Evolutionary conservation across 2,888 invertebrate species (phyloP), one percentile per base, ranked within the genome.

Genomic region (Aleiodes alternator): DNA sequence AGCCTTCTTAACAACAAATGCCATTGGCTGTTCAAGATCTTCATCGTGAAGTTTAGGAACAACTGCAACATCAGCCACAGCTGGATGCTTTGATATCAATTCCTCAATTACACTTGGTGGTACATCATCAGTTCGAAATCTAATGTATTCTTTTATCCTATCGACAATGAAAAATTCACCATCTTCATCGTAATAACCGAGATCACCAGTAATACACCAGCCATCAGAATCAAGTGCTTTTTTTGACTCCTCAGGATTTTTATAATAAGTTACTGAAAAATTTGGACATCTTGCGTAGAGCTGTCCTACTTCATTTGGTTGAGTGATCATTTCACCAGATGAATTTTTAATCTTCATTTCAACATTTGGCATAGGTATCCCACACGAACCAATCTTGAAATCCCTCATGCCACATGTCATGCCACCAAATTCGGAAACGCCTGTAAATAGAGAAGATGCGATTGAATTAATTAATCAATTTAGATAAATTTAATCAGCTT

Each of bases 131-230:
- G 84, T 86, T 70, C 82, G 79, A 23, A 84, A 87, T 76, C 87
- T 89, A 4, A 90, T 82, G 8, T 88, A 56, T 48, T 86, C 87
- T 69, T 87, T 87, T 0, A 87, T 50, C 77, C 89, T 82, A 29
- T 88, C 88, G 0, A 87, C 66, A 16, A 88, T 80, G n/a, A 82
- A 88, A 3, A 88, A 8, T 53, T 87, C 81, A 0, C 84, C 86
- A 0, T 84, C 78, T 5, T 86, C 83, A 38, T 86, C 83, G 43
- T 82, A 83, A 48, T 86, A 86, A 8, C 79, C 84, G 4, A 88
- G 75, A 75, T 90, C 89, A 8, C 89, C 89, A 31, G 29, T 11
- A 51, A 72, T 48, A 38, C n/a, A 66, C 34, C 55, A 56, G n/a
- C 84, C 83, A 43, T 83, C 79, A 23, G 79, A 71, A 75, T 84